These are phyloP conservation scores for Leptestheria dahalacensis DNA, from an alignment of 1,140 invertebrate species.

Conservation along the genomic window DNA sequence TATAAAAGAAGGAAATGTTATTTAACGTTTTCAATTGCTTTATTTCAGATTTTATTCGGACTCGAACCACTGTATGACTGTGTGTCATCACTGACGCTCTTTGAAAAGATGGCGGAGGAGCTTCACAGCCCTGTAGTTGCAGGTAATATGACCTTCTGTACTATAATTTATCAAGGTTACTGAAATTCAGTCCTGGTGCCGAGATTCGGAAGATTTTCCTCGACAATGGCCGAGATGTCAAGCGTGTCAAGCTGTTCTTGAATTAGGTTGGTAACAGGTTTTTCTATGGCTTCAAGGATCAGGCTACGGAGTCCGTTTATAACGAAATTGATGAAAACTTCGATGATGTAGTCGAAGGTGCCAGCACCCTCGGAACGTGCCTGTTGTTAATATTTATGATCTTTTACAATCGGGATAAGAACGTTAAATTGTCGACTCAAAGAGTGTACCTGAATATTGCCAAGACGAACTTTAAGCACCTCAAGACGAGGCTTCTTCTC, in stretches of 20 bases:
- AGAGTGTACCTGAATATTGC: constrained; percentile 52
- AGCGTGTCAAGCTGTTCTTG: constrained; percentile 50
- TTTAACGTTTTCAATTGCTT: no score
- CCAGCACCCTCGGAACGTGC: constrained; percentile 48
- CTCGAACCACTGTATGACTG: neutral
- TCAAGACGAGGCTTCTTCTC: constrained; percentile 49
- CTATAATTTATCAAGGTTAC: neutral
- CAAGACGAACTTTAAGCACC: constrained; percentile 57
- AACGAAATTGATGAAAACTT: constrained; percentile 57
- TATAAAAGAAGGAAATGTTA: no score
- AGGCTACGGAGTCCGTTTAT: constrained; percentile 68
- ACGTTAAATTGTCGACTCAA: neutral
- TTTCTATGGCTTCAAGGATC: constrained; percentile 64
- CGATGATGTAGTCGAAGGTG: constrained; percentile 59
- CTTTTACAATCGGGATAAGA: neutral
- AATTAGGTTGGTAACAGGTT: constrained; percentile 48
- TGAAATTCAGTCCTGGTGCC: neutral
- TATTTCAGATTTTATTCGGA: no score
- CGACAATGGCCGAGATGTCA: constrained; percentile 40
- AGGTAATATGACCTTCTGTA: neutral
- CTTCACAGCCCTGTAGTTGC: neutral
- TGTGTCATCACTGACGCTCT: neutral
- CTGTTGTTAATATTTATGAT: neutral
- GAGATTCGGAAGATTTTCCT: neutral
- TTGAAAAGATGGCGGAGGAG: neutral